These are phyloP conservation scores for Apis dorsata DNA, from an alignment of 1,140 invertebrate species.

Conservation along the genomic window DNA sequence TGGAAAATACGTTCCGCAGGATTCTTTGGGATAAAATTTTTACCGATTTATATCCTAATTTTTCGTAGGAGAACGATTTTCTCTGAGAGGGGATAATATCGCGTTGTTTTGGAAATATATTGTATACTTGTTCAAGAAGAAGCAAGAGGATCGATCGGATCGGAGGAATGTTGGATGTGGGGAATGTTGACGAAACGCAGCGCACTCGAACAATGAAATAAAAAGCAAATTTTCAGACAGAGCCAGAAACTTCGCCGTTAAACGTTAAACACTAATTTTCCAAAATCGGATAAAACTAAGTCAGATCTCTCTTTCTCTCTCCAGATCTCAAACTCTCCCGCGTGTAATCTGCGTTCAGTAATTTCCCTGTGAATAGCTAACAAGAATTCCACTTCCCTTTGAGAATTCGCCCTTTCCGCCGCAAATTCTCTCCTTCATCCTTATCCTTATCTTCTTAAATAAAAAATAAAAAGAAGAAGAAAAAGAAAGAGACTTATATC, in stretches of 20 bases:
- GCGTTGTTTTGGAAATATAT: no score
- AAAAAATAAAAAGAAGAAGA: not conserved
- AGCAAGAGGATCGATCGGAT: no score
- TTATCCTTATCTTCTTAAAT: rapidly evolving
- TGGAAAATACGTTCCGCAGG: not conserved
- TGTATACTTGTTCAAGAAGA: no score
- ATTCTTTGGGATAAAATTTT: not conserved
- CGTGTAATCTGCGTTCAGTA: not conserved
- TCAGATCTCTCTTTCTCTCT: no score
- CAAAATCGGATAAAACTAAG: not conserved
- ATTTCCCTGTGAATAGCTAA: not conserved
- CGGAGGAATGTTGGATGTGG: no score
- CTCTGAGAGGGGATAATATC: no score
- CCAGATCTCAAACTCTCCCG: not conserved
- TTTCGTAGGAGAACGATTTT: not conserved
- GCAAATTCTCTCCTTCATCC: not conserved
- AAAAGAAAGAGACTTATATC: not conserved
- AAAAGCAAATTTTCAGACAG: not conserved
- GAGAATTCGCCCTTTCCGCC: not conserved
- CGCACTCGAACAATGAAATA: not conserved
- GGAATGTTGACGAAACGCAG: no score
- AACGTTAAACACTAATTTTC: not conserved
- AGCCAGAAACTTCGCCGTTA: not conserved
- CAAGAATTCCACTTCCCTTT: not conserved
- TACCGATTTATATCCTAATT: no score